These are phyloP conservation scores for Pocillopora grandis DNA, from an alignment of 92 coral and sea anemone genomes.

Conservation along the genomic window DNA sequence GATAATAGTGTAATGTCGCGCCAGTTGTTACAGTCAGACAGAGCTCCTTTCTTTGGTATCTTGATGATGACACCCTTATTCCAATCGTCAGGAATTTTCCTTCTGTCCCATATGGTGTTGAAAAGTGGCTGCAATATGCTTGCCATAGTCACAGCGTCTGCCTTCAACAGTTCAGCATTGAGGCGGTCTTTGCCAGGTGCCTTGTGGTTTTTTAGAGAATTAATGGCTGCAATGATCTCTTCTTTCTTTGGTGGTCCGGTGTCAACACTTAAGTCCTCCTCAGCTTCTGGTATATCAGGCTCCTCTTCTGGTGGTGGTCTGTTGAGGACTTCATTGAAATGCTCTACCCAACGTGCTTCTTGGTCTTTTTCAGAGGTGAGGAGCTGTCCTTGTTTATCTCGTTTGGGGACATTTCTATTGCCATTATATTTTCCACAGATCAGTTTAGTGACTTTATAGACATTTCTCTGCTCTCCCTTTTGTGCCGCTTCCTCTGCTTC, in stretches of 20 bases:
- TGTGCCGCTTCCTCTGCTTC: slow-evolving; percentile 1
- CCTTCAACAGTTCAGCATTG: slow-evolving; percentile 18
- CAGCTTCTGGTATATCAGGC: slow-evolving; percentile 9
- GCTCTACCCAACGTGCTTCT: slow-evolving; percentile 5
- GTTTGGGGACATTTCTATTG: slow-evolving; percentile 2
- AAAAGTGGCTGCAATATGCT: no score
- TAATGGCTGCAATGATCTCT: slow-evolving; percentile 9
- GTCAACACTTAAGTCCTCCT: background rate
- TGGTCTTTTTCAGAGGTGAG: slow-evolving; percentile 16
- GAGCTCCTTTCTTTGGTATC: slow-evolving; percentile 4
- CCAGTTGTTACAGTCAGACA: slow-evolving; percentile 13
- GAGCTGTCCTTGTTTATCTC: slow-evolving; percentile 10
- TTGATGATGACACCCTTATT: slow-evolving; percentile 3
- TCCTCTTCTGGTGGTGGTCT: slow-evolving; percentile 25
- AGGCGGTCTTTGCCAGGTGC: slow-evolving; percentile 24
- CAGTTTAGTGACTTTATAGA: slow-evolving; percentile 1
- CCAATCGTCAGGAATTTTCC: background rate
- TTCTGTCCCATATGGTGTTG: no score
- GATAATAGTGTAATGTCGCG: slow-evolving; percentile 15
- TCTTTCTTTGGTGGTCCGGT: background rate
- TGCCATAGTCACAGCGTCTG: no score
- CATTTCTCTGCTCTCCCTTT: slow-evolving; percentile 8
- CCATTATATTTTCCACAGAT: background rate
- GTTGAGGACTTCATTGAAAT: slow-evolving; percentile 9
- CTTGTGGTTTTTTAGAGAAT: slow-evolving; percentile 11